A percentile compares a stretch with the other conserved stretches of the same genome.
Evolutionary conservation across 2,797 vertebrate genomes (phyloP).

Genomic region (Sciurus vulgaris): DNA sequence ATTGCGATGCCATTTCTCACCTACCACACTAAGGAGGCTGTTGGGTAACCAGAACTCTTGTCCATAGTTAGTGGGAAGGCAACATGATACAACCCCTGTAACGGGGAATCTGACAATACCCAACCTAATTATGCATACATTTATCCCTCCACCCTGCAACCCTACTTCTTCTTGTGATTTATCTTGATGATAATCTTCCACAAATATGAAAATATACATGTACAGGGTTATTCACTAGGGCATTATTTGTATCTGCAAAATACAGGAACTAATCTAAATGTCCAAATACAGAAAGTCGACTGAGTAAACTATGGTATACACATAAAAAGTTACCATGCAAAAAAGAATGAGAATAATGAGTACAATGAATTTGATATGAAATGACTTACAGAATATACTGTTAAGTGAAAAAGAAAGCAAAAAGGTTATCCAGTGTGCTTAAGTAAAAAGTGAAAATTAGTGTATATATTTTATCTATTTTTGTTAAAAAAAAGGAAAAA

Average conservation of each 20-base stretch:
- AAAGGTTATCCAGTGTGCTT: neutral
- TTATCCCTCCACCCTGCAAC: neutral
- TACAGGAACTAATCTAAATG: neutral
- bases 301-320: neutral
- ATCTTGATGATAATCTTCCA: neutral
- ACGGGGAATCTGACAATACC: neutral
- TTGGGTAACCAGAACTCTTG: neutral
- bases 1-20: neutral
- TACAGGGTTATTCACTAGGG: neutral
- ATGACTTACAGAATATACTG: neutral
- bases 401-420: neutral
- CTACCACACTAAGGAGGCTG: neutral
- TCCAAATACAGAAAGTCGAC: neutral
- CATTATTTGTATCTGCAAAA: slow-evolving; percentile 19
- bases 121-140: neutral
- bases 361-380: neutral
- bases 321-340: neutral
- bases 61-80: neutral
- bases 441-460: neutral
- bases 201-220: neutral
- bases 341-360: neutral
- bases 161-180: neutral
- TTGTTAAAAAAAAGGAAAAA: neutral
- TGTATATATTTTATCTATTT: neutral
- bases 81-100: neutral